Evolutionary conservation across 2,888 invertebrate species (phyloP).

Genomic region (Tiliacea aurago): DNA sequence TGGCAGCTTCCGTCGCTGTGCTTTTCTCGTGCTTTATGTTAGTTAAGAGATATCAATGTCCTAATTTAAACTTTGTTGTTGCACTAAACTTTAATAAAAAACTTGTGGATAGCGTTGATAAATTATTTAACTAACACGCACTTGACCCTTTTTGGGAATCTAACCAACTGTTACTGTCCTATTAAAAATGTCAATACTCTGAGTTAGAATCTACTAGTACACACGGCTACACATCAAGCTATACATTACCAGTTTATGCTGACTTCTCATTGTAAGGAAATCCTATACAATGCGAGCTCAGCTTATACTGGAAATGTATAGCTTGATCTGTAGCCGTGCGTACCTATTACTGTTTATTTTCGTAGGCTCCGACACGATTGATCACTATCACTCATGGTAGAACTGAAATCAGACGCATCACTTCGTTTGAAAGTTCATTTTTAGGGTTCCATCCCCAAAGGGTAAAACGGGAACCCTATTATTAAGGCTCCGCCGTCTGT

Average conservation of each 20-base stretch:
- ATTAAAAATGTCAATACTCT: not conserved
- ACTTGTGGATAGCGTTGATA: not conserved
- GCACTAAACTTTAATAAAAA: not conserved
- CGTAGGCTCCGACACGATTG: not conserved
- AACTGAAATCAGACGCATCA: not conserved
- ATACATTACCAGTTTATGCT: too few species aligned
- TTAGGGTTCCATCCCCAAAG: too few species aligned
- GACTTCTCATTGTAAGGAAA: too few species aligned
- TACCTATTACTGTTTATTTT: not conserved
- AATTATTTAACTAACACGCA: not conserved
- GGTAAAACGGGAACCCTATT: too few species aligned
- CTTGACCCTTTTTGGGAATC: not conserved
- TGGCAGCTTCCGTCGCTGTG: not conserved
- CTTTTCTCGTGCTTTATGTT: not conserved
- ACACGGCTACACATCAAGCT: too few species aligned
- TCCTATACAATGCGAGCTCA: too few species aligned
- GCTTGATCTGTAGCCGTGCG: too few species aligned
- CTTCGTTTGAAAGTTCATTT: not conserved
- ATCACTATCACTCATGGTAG: not conserved
- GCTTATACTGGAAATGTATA: too few species aligned
- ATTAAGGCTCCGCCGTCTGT: too few species aligned
- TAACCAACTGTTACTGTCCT: not conserved
- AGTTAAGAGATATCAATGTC: not conserved
- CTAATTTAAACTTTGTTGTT: not conserved
- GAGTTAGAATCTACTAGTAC: not conserved